Conservation (phyloP, 2,888 invertebrate species). For the Gnatocerus cornutus region DNA sequence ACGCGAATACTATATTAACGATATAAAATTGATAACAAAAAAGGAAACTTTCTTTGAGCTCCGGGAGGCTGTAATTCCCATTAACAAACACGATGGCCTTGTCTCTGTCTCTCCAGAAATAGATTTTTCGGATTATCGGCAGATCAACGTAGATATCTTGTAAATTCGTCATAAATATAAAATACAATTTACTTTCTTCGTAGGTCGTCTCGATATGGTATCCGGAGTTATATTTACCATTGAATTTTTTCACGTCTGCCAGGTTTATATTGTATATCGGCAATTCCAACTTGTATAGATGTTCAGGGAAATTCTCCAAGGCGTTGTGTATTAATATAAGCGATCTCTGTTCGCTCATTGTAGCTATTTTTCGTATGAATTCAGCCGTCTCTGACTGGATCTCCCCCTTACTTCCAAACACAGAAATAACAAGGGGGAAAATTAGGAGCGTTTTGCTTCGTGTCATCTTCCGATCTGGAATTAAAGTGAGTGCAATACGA, state of each 20-base stretch:
- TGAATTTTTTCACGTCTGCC: slow-evolving; percentile 21
- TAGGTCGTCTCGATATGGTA: slow-evolving; percentile 38
- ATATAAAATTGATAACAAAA: slow-evolving; percentile 39
- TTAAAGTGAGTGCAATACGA: slow-evolving; percentile 9
- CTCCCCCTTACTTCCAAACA: not conserved
- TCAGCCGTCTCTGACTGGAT: not conserved
- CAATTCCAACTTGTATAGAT: slow-evolving; percentile 11
- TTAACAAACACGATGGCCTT: slow-evolving; percentile 35
- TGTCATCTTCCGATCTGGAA: slow-evolving; percentile 30
- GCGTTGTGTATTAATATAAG: slow-evolving; percentile 27
- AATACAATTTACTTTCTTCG: slow-evolving; percentile 51
- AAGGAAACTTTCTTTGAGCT: slow-evolving; percentile 19
- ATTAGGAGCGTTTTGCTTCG: slow-evolving; percentile 13
- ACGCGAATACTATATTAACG: slow-evolving; percentile 36
- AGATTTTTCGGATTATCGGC: slow-evolving; percentile 23
- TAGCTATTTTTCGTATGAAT: slow-evolving; percentile 18
- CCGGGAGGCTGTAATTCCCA: not conserved
- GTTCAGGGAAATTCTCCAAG: slow-evolving; percentile 16
- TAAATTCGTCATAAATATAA: slow-evolving; percentile 39
- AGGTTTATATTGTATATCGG: slow-evolving; percentile 36
- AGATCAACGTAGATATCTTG: slow-evolving; percentile 15
- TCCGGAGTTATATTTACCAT: slow-evolving; percentile 27
- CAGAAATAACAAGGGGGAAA: slow-evolving; percentile 24
- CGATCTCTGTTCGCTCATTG: slow-evolving; percentile 24
- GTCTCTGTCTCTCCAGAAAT: slow-evolving; percentile 47